phyloP scores from a whole-genome alignment of 2,113 vertebrate species.

The Lepus timidus region DNA sequence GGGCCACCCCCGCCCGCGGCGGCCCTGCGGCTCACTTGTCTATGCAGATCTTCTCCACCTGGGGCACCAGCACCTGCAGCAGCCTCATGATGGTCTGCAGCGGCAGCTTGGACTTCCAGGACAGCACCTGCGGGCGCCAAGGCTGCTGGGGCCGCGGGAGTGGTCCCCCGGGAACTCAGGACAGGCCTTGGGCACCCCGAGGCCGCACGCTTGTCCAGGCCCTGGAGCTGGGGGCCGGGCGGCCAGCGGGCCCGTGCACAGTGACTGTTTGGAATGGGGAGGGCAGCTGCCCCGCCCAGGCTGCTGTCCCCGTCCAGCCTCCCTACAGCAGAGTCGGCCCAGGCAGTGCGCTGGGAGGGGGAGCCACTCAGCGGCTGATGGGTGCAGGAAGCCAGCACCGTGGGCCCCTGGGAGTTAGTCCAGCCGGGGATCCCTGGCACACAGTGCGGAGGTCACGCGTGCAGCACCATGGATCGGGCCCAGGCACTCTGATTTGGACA shows the following conservation, averaged over 20 bases:
- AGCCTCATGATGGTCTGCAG: slow-evolving; percentile 99
- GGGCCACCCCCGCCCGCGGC: not conserved
- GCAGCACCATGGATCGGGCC: too few relatives aligned
- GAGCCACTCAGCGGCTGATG: not conserved
- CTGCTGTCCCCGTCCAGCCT: not conserved
- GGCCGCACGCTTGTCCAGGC: too few relatives aligned
- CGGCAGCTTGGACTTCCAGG: slow-evolving; percentile 98
- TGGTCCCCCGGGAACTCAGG: accelerated
- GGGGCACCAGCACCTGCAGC: slow-evolving; percentile 97
- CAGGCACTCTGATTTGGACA: not conserved
- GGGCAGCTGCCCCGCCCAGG: accelerated
- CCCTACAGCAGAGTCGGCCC: too few relatives aligned
- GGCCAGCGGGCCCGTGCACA: not conserved
- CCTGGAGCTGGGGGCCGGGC: too few relatives aligned
- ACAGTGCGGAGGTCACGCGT: too few relatives aligned
- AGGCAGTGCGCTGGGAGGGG: too few relatives aligned
- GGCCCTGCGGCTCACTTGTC: slow-evolving; percentile 92
- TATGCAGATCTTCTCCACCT: slow-evolving; percentile 99
- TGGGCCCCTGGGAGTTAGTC: not conserved
- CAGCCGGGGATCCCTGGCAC: not conserved
- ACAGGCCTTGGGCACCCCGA: not conserved
- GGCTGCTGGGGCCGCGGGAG: not conserved
- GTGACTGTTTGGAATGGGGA: accelerated
- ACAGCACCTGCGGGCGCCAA: slow-evolving; percentile 89
- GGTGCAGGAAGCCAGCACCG: not conserved